Conservation (phyloP, 2,888 invertebrate genomes). For the Drosophila macrospina region DNA sequence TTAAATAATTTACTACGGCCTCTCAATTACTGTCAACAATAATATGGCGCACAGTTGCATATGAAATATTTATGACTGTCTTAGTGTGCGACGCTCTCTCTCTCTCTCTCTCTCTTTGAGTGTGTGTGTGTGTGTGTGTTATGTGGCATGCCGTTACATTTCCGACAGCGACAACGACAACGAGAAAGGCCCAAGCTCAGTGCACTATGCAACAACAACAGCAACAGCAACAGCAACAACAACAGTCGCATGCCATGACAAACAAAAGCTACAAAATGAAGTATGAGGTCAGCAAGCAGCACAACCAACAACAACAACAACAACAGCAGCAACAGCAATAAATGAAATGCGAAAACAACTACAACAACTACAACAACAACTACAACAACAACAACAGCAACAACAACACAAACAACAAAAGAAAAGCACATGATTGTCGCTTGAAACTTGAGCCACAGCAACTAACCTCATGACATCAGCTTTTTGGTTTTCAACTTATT, state of each 20-base stretch:
- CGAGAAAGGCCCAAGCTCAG: conserved; percentile 49
- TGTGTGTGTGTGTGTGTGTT: conserved; percentile 22
- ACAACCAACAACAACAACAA: conserved; percentile 37
- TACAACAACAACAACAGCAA: conserved; percentile 30
- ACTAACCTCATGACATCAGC: conserved; percentile 82
- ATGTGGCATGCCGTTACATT: conserved; percentile 71
- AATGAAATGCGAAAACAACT: conserved; percentile 29
- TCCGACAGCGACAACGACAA: conserved; percentile 67
- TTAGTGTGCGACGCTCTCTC: conserved; percentile 23
- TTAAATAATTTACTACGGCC: conserved; percentile 69
- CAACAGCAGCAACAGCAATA: conserved; percentile 1
- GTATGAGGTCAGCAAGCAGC: conserved; percentile 77
- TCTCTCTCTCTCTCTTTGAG: conserved; percentile 4
- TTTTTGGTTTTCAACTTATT: conserved; percentile 82
- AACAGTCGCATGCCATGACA: conserved; percentile 62
- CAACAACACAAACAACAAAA: conserved; percentile 50
- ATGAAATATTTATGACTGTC: conserved; percentile 60
- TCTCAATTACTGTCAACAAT: conserved; percentile 74
- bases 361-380: conserved; percentile 25
- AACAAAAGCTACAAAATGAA: conserved; percentile 81
- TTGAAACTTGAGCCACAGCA: conserved; percentile 80
- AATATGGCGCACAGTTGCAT: conserved; percentile 65
- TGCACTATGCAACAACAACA: conserved; percentile 68
- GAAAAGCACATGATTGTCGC: conserved; percentile 80
- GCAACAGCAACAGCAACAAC: conserved; percentile 45